Conservation (phyloP, 2,888 invertebrate species). For the Spatulosminthurus flaviceps region DNA sequence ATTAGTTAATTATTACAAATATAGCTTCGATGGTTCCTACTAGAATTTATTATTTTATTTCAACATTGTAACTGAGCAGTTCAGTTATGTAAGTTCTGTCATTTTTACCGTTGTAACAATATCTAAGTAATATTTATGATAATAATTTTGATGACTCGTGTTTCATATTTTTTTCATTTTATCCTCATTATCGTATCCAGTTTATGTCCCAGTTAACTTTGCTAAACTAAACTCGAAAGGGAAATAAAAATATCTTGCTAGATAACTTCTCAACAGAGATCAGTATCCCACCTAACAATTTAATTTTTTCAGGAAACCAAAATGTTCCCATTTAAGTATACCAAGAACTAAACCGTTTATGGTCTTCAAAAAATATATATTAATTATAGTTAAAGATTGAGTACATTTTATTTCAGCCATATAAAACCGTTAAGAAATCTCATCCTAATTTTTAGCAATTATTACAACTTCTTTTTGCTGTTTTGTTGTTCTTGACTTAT, state of each 20-base stretch:
- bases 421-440: background rate
- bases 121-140: too few species aligned
- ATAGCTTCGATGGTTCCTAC: background rate
- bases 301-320: constrained; percentile 25
- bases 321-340: constrained; percentile 23
- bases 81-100: too few species aligned
- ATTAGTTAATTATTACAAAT: background rate
- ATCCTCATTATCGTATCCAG: too few species aligned
- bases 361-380: background rate
- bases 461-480: background rate
- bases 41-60: background rate
- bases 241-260: background rate
- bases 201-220: too few species aligned
- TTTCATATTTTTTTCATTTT: too few species aligned
- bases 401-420: background rate
- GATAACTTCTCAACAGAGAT: background rate
- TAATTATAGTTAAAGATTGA: background rate
- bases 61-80: background rate
- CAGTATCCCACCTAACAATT: constrained; percentile 23
- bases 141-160: too few species aligned
- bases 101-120: too few species aligned
- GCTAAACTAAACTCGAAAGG: background rate
- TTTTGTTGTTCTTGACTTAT: background rate
- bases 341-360: constrained; percentile 2
- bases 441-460: background rate